Conservation (phyloP, 2,113 vertebrate species). For the Nothocercus nigrocapillus region DNA sequence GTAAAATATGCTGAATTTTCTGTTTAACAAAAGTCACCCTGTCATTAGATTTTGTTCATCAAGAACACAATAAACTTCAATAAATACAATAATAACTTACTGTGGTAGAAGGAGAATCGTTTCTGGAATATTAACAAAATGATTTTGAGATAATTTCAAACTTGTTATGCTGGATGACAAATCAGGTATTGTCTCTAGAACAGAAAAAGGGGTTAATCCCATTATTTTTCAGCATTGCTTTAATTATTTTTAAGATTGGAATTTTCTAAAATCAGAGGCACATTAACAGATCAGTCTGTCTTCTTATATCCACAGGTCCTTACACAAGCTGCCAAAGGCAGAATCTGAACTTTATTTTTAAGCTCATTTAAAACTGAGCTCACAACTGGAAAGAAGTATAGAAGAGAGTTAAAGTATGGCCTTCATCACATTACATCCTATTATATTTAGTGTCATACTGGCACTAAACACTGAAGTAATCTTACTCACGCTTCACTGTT, state of each 20-base stretch:
- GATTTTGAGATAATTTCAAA: constrained; percentile 90
- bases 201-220: constrained; percentile 44
- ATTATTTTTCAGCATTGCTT: constrained; percentile 9
- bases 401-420: neutral
- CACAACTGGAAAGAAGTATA: neutral
- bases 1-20: neutral
- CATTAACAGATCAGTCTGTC: neutral
- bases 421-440: neutral
- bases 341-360: neutral
- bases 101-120: constrained; percentile 85
- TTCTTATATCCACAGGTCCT: neutral
- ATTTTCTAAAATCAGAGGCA: neutral
- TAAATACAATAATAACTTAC: constrained; percentile 80
- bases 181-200: constrained; percentile 81
- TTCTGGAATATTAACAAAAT: constrained; percentile 83
- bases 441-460: neutral
- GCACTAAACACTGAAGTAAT: neutral
- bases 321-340: neutral
- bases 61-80: neutral
- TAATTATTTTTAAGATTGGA: neutral
- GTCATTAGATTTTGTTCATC: neutral
- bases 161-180: constrained; percentile 87
- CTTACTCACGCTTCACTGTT: neutral
- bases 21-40: neutral
- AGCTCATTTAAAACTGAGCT: neutral